A percentile compares a stretch with the other conserved stretches of the same genome.
Evolutionary conservation across 2,888 invertebrate genomes (phyloP).

Genomic region (Athalia rosae): DNA sequence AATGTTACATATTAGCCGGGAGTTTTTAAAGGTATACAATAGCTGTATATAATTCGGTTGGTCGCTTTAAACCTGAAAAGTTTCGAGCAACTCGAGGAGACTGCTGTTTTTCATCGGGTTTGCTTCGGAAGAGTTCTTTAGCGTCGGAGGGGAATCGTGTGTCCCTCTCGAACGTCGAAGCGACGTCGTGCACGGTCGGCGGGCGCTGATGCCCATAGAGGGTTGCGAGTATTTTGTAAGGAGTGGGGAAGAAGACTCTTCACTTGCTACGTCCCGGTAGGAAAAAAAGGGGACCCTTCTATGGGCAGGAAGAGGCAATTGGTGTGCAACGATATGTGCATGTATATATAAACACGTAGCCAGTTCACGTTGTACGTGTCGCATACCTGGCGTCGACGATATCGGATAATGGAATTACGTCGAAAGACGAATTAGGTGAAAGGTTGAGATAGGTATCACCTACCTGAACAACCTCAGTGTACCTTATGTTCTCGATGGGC

Average conservation of each 20-base stretch:
- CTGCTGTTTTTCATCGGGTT: constrained; percentile 6
- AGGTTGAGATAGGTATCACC: constrained; percentile 42
- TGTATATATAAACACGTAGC: too few species aligned
- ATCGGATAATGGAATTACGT: constrained; percentile 27
- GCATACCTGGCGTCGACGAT: constrained; percentile 25
- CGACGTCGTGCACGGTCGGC: constrained; percentile 23
- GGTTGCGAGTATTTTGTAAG: constrained; percentile 36
- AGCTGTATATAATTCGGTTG: too few species aligned
- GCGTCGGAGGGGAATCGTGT: constrained; percentile 16
- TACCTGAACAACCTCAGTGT: constrained; percentile 48
- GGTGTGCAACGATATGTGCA: constrained; percentile 17
- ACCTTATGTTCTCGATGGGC: constrained; percentile 72
- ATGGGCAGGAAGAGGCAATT: constrained; percentile 34
- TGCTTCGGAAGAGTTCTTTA: constrained; percentile 5
- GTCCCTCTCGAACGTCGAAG: constrained; percentile 1
- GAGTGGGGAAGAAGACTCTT: constrained; percentile 17
- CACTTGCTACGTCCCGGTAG: not conserved
- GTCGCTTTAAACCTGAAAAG: not conserved
- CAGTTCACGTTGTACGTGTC: not conserved
- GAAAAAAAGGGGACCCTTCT: constrained; percentile 41
- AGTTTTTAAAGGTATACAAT: too few species aligned
- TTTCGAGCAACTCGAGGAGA: not conserved
- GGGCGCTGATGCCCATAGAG: constrained; percentile 38
- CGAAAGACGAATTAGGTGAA: constrained; percentile 31
- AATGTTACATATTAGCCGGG: too few species aligned